These are phyloP conservation scores for Tetraodon nigroviridis DNA, from an alignment of 2,113 vertebrate species.

Conservation along the genomic window DNA sequence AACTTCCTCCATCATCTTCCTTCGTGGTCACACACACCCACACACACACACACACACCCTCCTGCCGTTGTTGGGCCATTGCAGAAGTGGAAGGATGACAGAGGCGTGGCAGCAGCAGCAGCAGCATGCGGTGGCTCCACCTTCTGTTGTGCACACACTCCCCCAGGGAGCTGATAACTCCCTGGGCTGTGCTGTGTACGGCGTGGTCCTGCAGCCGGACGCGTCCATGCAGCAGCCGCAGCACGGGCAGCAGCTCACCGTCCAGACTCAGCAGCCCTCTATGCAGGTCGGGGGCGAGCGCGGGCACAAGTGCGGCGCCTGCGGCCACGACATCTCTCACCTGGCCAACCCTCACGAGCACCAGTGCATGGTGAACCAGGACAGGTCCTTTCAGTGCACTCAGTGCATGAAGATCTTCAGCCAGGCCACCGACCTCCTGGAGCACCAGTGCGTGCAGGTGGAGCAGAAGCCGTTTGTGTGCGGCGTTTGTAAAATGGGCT, in stretches of 20 bases:
- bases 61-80: constrained; percentile 41
- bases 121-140: constrained; percentile 77
- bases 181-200: constrained; percentile 88
- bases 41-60: too few relatives aligned
- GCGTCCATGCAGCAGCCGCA: constrained; percentile 79
- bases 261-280: constrained; percentile 72
- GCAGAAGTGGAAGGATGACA: constrained; percentile 72
- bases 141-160: constrained; percentile 86
- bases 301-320: constrained; percentile 86
- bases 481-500: constrained; percentile 96
- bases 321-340: constrained; percentile 89
- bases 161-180: constrained; percentile 82
- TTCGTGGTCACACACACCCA: not conserved
- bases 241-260: constrained; percentile 77
- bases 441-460: constrained; percentile 94
- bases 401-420: constrained; percentile 98
- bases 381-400: constrained; percentile 94
- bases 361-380: constrained; percentile 89
- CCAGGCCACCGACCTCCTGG: constrained; percentile 92
- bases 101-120: constrained; percentile 79
- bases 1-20: not conserved
- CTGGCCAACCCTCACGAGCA: constrained; percentile 91
- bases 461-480: constrained; percentile 98
- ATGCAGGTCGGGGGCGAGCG: constrained; percentile 79
- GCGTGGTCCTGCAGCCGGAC: constrained; percentile 89